Base-by-base conservation (phyloP, 2,113 vertebrate genomes). In the Lagopus muta region DNA sequence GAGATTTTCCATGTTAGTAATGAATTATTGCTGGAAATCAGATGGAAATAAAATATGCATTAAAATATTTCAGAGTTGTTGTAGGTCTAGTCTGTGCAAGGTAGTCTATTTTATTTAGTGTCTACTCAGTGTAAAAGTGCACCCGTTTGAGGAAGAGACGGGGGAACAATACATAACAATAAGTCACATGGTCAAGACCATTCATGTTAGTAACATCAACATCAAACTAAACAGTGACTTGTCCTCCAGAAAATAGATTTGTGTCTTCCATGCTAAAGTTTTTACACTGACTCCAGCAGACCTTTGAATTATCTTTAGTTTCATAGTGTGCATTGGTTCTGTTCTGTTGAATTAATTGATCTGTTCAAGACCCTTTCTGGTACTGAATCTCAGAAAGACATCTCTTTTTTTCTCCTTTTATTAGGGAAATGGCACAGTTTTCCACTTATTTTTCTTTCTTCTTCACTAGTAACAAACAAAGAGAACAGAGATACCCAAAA, bases 251-350 rank as follows among this genome's bases (percentile, higher is more conserved):
- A 66, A n/a, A 34, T 17, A 70, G 12, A 20, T 36, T 28, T 52
- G 12, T 50, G n/a, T 34, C 47, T 17, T 6, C 17, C 34, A 70
- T 10, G 18, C 36, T 9, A 20, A 19, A 70, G 12, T 20, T 52
- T 50, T 70, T 70, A 25, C 8, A 19, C 25, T 8, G 45, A 27
- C 28, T 45, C 8, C 28, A 32, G 36, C n/a, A 38, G 34, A 28
- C 13, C n/a, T 70, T 47, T 45, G 65, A 70, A 28, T n/a, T 17
- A 34, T 40, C 22, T 45, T 48, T 15, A 36, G 27, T 48, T 81
- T 92, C 57, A 57, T 4, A 70, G 7, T 1, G 8, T 45, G 10
- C 0, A 1, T 40, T 40, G 9, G 0, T 48, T 92, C 77, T 89
- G 50, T n/a, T 89, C 40, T 20, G 6, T 88, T 76, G 25, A 7